Percentiles rank a stretch among this genome's conserved stretches.
These are phyloP conservation scores for Bagarius yarrelli DNA, from an alignment of 2,113 vertebrate species.

Conservation along the genomic window DNA sequence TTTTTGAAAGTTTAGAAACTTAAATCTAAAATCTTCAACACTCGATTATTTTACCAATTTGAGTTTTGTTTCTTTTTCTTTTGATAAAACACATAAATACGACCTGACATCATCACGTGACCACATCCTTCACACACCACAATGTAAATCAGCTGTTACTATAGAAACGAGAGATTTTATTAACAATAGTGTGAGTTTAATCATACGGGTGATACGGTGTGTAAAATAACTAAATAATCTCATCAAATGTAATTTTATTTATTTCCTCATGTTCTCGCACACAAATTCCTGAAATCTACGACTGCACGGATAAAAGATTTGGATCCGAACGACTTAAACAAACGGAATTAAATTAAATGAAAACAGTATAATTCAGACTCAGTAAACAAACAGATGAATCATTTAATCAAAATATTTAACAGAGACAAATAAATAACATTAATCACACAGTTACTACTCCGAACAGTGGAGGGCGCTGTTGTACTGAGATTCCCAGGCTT, in stretches of 20 bases:
- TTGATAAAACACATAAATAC: too few relatives aligned
- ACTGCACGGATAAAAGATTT: background rate
- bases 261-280: background rate
- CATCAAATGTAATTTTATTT: too few relatives aligned
- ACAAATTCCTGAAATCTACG: background rate
- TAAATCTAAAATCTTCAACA: too few relatives aligned
- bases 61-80: too few relatives aligned
- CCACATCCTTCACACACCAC: background rate
- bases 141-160: too few relatives aligned
- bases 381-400: background rate
- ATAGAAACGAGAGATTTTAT: too few relatives aligned
- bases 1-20: too few relatives aligned
- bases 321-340: background rate
- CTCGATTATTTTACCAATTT: too few relatives aligned
- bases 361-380: background rate
- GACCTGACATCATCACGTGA: background rate
- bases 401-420: background rate
- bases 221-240: too few relatives aligned
- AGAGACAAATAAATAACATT: background rate
- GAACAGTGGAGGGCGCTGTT: conserved; percentile 31
- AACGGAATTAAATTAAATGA: too few relatives aligned
- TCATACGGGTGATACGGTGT: too few relatives aligned
- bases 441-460: background rate
- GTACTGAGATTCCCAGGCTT: background rate
- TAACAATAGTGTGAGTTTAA: too few relatives aligned